phyloP scores from a whole-genome alignment of 1,140 invertebrate species.

The Drosophila pachea region DNA sequence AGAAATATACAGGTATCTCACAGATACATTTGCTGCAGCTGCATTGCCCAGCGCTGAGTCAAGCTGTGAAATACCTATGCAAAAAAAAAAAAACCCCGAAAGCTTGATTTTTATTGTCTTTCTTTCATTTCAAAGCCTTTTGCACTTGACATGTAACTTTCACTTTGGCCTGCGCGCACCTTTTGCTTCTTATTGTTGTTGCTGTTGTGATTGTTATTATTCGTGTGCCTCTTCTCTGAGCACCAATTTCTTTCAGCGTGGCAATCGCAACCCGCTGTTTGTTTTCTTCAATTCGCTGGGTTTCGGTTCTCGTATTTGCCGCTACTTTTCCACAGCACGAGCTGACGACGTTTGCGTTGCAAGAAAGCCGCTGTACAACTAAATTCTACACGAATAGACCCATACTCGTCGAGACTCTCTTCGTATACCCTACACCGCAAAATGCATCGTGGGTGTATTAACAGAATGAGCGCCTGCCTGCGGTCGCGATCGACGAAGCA shows the following conservation, averaged over 20 bases:
- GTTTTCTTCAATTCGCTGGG: conserved; percentile 31
- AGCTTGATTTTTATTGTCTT: conserved; percentile 29
- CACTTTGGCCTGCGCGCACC: conserved; percentile 63
- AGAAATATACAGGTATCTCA: conserved; percentile 45
- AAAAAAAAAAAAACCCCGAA: conserved; percentile 7
- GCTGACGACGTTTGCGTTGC: conserved; percentile 44
- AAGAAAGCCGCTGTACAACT: conserved; percentile 73
- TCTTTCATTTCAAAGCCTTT: conserved; percentile 13
- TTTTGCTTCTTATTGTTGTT: conserved; percentile 45
- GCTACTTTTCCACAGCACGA: conserved; percentile 12
- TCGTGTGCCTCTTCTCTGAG: conserved; percentile 60
- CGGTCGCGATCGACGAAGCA: too few relatives aligned
- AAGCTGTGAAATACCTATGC: conserved; percentile 33
- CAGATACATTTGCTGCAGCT: conserved; percentile 21
- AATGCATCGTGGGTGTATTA: neutral
- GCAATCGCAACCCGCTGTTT: conserved; percentile 46
- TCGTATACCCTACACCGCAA: conserved; percentile 15
- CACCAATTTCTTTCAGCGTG: conserved; percentile 68
- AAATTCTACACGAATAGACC: conserved; percentile 59
- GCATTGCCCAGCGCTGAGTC: conserved; percentile 55
- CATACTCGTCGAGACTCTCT: conserved; percentile 35
- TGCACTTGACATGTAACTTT: conserved; percentile 56
- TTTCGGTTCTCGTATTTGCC: conserved; percentile 19
- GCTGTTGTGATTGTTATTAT: conserved; percentile 31
- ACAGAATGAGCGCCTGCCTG: too few relatives aligned